phyloP scores from a whole-genome alignment of 2,888 invertebrate species.

The Monopis laevigella region DNA sequence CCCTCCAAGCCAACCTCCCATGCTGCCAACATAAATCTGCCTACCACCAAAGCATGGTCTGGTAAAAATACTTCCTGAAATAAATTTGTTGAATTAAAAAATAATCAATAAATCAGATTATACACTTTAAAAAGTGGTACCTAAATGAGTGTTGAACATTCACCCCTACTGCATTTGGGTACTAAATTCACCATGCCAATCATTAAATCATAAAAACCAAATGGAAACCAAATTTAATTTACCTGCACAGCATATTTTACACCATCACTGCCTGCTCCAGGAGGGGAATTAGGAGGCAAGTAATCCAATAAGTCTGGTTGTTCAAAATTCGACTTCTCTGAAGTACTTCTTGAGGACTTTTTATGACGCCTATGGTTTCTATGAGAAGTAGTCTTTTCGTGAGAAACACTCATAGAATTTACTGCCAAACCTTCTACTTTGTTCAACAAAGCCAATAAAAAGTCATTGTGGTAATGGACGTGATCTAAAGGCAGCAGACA shows the following conservation, averaged over 20 bases:
- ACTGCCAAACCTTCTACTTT: slow-evolving; percentile 71
- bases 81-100: too few relatives aligned
- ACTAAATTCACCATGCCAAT: too few relatives aligned
- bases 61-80: slow-evolving; percentile 81
- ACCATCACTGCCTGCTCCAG: slow-evolving; percentile 57
- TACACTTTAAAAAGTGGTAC: too few relatives aligned
- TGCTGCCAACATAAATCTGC: slow-evolving; percentile 84
- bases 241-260: slow-evolving; percentile 61
- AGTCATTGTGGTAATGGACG: slow-evolving; percentile 85
- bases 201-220: too few relatives aligned
- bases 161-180: too few relatives aligned
- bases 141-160: too few relatives aligned
- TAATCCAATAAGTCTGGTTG: slow-evolving; percentile 69
- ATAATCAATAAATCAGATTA: too few relatives aligned
- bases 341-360: slow-evolving; percentile 57
- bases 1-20: slow-evolving; percentile 91
- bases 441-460: slow-evolving; percentile 80
- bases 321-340: slow-evolving; percentile 70
- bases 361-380: slow-evolving; percentile 59
- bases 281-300: slow-evolving; percentile 62
- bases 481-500: slow-evolving; percentile 77
- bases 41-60: slow-evolving; percentile 83
- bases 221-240: slow-evolving; percentile 13
- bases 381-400: slow-evolving; percentile 50
- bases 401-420: slow-evolving; percentile 46